phyloP scores from a whole-genome alignment of 2,797 vertebrate genomes.

The Sebastes glaucus region DNA sequence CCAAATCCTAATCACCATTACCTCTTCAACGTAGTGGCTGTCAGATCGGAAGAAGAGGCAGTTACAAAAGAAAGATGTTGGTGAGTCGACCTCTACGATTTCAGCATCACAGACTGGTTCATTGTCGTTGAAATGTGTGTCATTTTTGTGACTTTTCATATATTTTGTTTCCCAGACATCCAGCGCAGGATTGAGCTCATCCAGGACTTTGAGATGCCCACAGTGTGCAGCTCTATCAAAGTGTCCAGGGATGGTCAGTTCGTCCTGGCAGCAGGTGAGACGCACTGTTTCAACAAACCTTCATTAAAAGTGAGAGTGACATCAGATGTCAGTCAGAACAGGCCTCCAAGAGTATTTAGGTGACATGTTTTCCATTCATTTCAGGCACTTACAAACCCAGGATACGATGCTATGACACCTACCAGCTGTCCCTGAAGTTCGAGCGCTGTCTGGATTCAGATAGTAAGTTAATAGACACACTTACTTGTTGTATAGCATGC shows the following conservation, averaged over 20 bases:
- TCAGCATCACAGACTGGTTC: accelerated
- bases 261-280: conserved; percentile 92
- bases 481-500: background rate
- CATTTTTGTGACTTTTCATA: background rate
- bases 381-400: conserved; percentile 97
- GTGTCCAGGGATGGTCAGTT: conserved; percentile 96
- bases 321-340: too few species aligned
- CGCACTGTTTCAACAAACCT: background rate
- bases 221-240: conserved; percentile 92
- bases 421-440: conserved; percentile 96
- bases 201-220: conserved; percentile 99
- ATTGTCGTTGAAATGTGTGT: background rate
- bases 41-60: conserved; percentile 96
- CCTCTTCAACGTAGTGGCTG: conserved; percentile 86
- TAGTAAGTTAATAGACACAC: conserved; percentile 74
- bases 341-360: background rate
- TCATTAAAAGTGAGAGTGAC: background rate
- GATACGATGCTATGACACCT: conserved; percentile 94
- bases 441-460: conserved; percentile 97
- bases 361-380: conserved; percentile 6
- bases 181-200: conserved; percentile 97
- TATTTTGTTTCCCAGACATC: conserved; percentile 79
- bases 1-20: background rate
- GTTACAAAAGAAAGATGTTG: conserved; percentile 94
- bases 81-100: conserved; percentile 78